Evolutionary conservation across 2,797 vertebrate species (phyloP).

Genomic region (Vireo griseus): DNA sequence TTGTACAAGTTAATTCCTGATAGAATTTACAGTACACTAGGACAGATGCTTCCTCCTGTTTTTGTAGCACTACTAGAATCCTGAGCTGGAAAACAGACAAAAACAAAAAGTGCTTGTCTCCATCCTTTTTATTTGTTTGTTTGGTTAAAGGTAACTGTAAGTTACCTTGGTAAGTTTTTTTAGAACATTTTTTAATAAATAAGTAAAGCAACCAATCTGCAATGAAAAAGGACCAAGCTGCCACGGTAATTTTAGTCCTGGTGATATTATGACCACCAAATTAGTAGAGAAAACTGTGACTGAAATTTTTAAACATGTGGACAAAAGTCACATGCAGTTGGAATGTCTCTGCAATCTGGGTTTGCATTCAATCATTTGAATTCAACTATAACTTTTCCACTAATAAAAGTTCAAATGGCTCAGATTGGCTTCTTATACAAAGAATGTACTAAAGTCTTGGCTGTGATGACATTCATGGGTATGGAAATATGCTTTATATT

Average conservation of each 20-base stretch:
- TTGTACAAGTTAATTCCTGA: neutral
- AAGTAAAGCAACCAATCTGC: neutral
- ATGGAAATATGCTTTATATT: neutral
- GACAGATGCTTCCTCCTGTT: slow-evolving; percentile 33
- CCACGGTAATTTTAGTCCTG: neutral
- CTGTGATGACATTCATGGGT: neutral
- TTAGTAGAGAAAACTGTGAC: neutral
- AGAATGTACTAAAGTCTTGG: neutral
- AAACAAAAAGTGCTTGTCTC: neutral
- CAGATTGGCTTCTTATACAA: slow-evolving; percentile 13
- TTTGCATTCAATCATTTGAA: slow-evolving; percentile 5
- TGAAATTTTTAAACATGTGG: neutral
- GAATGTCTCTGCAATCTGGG: neutral
- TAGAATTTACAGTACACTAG: neutral
- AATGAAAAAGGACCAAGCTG: neutral
- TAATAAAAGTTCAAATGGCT: slow-evolving; percentile 18
- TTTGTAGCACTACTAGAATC: neutral
- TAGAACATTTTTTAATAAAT: neutral
- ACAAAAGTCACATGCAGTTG: neutral
- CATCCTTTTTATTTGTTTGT: neutral
- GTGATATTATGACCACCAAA: neutral
- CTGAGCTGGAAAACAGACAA: neutral
- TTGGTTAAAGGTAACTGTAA: neutral
- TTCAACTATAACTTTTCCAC: slow-evolving; percentile 4
- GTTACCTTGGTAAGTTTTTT: neutral